Evolutionary conservation across 2,888 invertebrate genomes (phyloP), one percentile per base, ranked within the genome.

Genomic region (Chrysomela aeneicollis): DNA sequence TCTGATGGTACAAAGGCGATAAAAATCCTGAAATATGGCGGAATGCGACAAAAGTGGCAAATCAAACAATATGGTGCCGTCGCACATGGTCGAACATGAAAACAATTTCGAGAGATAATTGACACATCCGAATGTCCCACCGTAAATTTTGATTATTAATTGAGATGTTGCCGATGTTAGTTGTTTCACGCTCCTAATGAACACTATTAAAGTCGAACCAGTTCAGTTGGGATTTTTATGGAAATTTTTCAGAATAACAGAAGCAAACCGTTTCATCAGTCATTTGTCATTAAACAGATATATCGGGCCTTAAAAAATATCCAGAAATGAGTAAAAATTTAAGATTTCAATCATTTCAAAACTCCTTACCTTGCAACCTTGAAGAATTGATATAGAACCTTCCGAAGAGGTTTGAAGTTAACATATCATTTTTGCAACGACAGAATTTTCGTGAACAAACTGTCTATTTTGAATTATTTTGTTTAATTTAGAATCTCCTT

Each of bases 51-150:
- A 63, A 59, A 54, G 47, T 19, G 53, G 17, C 18, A 42, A 53
- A 59, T 58, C 18, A 59, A 63, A 59, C 63, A 63, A 63, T 63
- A 63, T 63, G 63, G 59, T 63, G 63, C 63, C 63, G 15, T 10
- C 32, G 47, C 15, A n/a, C n/a, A 42, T 53, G 42, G 30, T 53
- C 42, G 19, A 51, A 42, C 18, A 46, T n/a, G 21, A 30, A 18
- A 46, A 63, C 49, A 37, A 59, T 58, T 52, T 63, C 30, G n/a
- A 47, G 53, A 53, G 46, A 53, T 63, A 63, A 63, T 63, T 63
- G 63, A 59, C 59, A 63, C 63, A 22, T 53, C 46, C 30, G 9
- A 42, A 35, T 22, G 47, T 53, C 53, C 37, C 59, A 35, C 46
- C 53, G 59, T 63, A 63, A 53, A 63, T 53, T 53, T 46, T 1